Evolutionary conservation across 2,113 vertebrate species (phyloP), one percentile per base, ranked within the genome.

Genomic region (Cephalopholis sonnerati): DNA sequence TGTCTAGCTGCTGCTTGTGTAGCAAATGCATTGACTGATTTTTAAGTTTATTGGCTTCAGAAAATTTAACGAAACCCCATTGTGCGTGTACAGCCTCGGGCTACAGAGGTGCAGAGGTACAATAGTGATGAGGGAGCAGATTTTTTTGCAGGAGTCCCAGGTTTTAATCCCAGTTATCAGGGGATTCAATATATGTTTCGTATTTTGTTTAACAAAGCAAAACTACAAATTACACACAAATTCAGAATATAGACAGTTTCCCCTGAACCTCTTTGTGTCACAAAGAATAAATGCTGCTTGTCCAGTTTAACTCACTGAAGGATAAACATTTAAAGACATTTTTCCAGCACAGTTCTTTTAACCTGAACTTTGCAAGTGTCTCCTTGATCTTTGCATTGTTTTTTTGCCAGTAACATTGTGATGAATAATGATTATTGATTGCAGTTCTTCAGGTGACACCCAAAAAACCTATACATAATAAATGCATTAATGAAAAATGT

Each of bases 81-180:
- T 46, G 71, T 79, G 61, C 53, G 53, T 82, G 39, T 83, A 44
- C 62, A 25, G 41, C 83, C 68, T 74, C 27, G 18, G 20, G 51
- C 54, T 64, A 53, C 41, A 10, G 9, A 44, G 41, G 10, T 44
- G 41, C 41, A 80, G 61, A 67, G 51, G 57, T 50, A 57, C 53
- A 73, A 63, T 51, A 59, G 50, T 58, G 57, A 81, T 87, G 67
- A 74, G 39, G 54, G 76, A 55, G 51, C 39, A 18, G 41, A 79
- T 22, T 71, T 65, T 66, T 64, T 24, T 54, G 17, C 1, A 15
- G 17, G 27, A 67, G 61, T 27, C 25, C 50, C 12, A 65, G 5
- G 15, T 25, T 64, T 32, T n/a, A 77, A 64, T 69, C 9, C 57
- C 22, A 72, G 44, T 65, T 61, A 51, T 41, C 48, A 13, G 7